phyloP scores from a whole-genome alignment of 2,113 vertebrate species.

The Anseranas semipalmata region DNA sequence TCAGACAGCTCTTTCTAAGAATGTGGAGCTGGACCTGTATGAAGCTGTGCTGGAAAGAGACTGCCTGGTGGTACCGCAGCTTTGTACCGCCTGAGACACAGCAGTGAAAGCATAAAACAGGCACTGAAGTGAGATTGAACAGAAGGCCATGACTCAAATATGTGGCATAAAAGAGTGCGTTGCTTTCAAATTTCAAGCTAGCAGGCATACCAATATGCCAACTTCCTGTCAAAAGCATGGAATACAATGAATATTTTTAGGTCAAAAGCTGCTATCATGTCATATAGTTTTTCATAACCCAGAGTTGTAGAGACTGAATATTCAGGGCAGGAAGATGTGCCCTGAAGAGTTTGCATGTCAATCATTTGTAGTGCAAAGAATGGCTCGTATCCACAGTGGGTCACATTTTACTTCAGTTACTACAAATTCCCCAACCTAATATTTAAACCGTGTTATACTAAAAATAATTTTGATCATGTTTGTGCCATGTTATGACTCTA shows the following conservation, averaged over 20 bases:
- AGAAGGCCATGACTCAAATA: neutral
- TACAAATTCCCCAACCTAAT: neutral
- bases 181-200: neutral
- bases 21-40: neutral
- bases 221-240: conserved; percentile 2
- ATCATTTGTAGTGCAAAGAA: conserved; percentile 13
- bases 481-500: neutral
- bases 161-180: neutral
- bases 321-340: conserved; percentile 5
- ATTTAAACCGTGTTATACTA: neutral
- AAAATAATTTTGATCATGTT: conserved; percentile 19
- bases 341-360: neutral
- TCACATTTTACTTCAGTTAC: neutral
- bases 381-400: neutral
- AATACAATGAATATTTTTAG: conserved; percentile 9
- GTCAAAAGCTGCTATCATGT: neutral
- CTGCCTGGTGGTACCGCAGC: neutral
- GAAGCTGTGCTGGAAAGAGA: neutral
- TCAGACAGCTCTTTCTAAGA: neutral
- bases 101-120: neutral
- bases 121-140: neutral
- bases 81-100: neutral
- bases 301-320: conserved; percentile 19
- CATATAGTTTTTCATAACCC: neutral
- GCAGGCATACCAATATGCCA: neutral